A percentile compares a stretch with the other conserved stretches of the same genome.
phyloP scores from a whole-genome alignment of 2,113 vertebrate species.

The Cettia cetti region DNA sequence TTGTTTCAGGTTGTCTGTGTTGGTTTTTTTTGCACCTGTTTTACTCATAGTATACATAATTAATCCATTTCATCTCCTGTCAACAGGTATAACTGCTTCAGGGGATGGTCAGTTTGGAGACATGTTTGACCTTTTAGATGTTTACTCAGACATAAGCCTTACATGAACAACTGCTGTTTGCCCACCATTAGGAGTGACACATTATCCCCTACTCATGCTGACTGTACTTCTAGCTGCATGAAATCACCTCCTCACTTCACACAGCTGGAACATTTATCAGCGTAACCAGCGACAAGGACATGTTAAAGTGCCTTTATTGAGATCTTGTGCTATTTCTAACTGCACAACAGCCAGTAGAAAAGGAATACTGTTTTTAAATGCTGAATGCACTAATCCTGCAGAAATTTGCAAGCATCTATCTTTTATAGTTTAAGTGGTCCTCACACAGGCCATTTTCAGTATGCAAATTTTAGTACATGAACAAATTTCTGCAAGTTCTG shows the following conservation, averaged over 20 bases:
- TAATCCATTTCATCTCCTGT: not conserved
- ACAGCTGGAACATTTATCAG: not conserved
- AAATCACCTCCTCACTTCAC: conserved; percentile 8
- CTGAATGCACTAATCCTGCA: not conserved
- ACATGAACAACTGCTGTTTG: not conserved
- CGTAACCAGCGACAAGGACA: not conserved
- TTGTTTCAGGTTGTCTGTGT: not conserved
- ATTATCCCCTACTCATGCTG: not conserved
- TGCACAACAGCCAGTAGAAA: not conserved
- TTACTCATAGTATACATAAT: not conserved
- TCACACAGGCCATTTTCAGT: not conserved
- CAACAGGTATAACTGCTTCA: not conserved
- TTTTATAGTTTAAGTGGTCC: not conserved
- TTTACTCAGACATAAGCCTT: not conserved
- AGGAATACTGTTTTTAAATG: not conserved
- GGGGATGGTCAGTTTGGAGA: not conserved
- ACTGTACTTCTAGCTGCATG: not conserved
- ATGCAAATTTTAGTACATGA: not conserved
- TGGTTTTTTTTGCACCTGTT: not conserved
- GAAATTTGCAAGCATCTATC: not conserved
- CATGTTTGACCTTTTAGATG: not conserved
- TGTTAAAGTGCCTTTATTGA: not conserved
- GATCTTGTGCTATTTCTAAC: not conserved
- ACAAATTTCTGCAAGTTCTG: not conserved
- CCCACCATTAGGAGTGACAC: not conserved